Conservation (phyloP, 64 coral and sea anemone genomes). For the Anthopleura sola region DNA sequence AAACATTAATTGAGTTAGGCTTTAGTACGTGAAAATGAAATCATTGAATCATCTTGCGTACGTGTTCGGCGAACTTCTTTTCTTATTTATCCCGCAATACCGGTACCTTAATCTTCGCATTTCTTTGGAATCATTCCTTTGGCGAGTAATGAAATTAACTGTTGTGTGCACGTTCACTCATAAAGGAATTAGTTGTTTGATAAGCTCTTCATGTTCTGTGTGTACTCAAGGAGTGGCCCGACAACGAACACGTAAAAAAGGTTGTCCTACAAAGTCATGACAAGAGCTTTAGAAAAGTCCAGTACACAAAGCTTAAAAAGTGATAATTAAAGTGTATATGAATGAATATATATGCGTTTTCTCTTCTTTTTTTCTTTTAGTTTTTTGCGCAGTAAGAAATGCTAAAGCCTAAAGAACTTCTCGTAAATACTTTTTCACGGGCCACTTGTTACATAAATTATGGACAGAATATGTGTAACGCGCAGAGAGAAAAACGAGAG, state of each 20-base stretch:
- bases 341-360: background rate
- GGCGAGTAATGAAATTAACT: background rate
- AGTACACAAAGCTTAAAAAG: too few relatives aligned
- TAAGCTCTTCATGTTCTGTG: background rate
- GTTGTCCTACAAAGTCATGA: background rate
- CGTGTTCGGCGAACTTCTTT: background rate
- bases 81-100: background rate
- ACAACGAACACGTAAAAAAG: background rate
- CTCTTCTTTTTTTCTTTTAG: background rate
- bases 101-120: background rate
- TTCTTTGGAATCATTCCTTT: background rate
- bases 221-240: background rate
- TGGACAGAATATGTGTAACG: background rate
- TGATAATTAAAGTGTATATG: too few relatives aligned
- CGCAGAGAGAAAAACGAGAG: background rate
- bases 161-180: background rate
- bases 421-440: background rate
- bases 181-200: background rate
- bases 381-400: background rate
- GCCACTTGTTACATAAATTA: background rate
- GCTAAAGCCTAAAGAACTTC: background rate
- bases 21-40: constrained; percentile 4
- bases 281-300: background rate
- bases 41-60: background rate
- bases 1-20: background rate